phyloP scores from a whole-genome alignment of 2,888 invertebrate genomes.

The Stratiomys singularior region DNA sequence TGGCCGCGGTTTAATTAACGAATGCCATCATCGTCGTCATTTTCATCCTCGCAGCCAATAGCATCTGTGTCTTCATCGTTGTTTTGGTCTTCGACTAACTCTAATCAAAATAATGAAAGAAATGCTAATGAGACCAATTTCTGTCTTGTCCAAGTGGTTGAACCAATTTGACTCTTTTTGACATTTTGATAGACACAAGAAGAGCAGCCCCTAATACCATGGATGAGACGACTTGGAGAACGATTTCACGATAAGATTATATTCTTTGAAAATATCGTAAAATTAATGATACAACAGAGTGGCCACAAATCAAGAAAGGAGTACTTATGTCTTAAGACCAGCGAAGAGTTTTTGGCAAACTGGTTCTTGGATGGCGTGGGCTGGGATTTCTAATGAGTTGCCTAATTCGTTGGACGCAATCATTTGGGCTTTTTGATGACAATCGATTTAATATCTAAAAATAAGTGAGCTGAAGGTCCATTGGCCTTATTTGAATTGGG shows the following conservation, averaged over 20 bases:
- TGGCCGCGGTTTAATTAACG: constrained; percentile 14
- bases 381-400: neutral
- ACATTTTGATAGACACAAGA: neutral
- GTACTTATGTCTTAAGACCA: neutral
- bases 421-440: neutral
- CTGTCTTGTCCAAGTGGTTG: neutral
- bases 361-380: neutral
- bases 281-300: neutral
- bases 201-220: neutral
- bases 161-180: neutral
- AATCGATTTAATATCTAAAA: constrained; percentile 3
- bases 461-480: neutral
- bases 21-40: neutral
- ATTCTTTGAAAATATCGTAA: neutral
- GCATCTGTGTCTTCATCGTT: neutral
- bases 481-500: neutral
- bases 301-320: no score
- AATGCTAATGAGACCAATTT: constrained; percentile 9
- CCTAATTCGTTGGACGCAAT: neutral
- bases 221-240: neutral
- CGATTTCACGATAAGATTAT: neutral
- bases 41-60: neutral
- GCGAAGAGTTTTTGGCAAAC: neutral
- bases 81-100: neutral
- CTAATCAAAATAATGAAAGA: neutral